Conservation (phyloP, 2,888 invertebrate genomes). For the Actias luna region DNA sequence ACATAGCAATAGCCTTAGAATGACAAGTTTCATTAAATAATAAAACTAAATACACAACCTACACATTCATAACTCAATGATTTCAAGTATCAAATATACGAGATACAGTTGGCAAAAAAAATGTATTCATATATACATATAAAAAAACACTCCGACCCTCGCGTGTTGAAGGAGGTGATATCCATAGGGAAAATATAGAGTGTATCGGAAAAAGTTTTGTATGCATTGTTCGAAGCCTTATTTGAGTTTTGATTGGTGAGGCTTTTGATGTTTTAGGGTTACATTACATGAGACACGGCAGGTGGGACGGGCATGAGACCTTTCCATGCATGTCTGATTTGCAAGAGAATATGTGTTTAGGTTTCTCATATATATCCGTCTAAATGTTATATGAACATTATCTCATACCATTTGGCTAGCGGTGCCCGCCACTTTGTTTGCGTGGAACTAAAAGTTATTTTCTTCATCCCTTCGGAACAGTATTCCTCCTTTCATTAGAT, state of each 20-base stretch:
- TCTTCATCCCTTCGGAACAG: too few relatives aligned
- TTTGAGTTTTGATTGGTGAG: conserved; percentile 10
- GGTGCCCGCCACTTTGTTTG: too few relatives aligned
- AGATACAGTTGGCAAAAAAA: conserved; percentile 10
- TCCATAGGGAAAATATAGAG: conserved; percentile 23
- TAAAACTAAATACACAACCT: neutral
- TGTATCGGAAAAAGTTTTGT: conserved; percentile 22
- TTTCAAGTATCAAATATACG: neutral
- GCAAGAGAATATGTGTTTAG: neutral
- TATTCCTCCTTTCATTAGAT: too few relatives aligned
- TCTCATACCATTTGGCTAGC: neutral
- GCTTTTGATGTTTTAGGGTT: conserved; percentile 4
- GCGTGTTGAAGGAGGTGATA: neutral
- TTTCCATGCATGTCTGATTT: neutral
- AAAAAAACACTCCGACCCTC: neutral
- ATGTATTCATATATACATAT: conserved; percentile 1
- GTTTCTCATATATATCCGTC: neutral
- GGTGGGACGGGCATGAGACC: neutral
- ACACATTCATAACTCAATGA: neutral
- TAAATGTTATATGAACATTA: neutral
- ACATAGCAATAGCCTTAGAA: neutral
- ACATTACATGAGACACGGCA: neutral
- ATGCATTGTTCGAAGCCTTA: conserved; percentile 5
- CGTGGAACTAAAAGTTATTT: too few relatives aligned
- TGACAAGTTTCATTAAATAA: neutral